A percentile compares a stretch with the other conserved stretches of the same genome.
Conservation (phyloP, 1,140 invertebrate species). For the Drosophila pseudoananassae region DNA sequence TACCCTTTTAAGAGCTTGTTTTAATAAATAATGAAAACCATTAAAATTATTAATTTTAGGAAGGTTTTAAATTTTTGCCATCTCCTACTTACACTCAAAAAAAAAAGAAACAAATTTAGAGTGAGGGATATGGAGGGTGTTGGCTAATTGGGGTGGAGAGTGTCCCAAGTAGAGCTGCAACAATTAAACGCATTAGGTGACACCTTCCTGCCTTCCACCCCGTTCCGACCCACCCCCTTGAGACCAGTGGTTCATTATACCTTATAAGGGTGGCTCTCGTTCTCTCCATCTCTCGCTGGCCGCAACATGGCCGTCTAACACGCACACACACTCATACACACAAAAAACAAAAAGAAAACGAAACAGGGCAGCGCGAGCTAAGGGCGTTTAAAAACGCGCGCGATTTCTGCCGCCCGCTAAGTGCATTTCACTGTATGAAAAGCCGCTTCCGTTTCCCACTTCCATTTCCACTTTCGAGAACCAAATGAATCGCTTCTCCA, state of each 20-base stretch:
- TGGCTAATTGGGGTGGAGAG: slow-evolving; percentile 66
- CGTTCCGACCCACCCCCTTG: neutral
- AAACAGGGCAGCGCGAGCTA: neutral
- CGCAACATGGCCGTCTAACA: slow-evolving; percentile 58
- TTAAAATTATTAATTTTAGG: no score
- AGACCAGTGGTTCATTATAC: slow-evolving; percentile 10
- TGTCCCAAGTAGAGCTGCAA: slow-evolving; percentile 53
- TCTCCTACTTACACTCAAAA: neutral
- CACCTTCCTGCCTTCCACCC: slow-evolving; percentile 24
- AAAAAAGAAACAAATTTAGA: no score
- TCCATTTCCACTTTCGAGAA: neutral
- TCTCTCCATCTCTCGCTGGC: neutral
- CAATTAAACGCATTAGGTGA: slow-evolving; percentile 77
- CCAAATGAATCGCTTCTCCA: slow-evolving; percentile 26
- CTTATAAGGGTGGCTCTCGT: slow-evolving; percentile 50
- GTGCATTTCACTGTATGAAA: slow-evolving; percentile 77
- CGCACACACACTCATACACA: slow-evolving; percentile 39
- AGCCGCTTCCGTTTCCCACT: slow-evolving; percentile 43
- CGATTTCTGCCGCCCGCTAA: slow-evolving; percentile 59
- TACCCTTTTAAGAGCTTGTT: no score
- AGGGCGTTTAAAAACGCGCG: slow-evolving; percentile 72
- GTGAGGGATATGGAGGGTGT: neutral
- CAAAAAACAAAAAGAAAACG: neutral
- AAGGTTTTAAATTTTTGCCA: no score
- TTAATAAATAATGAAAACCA: no score